phyloP scores from a whole-genome alignment of 2,888 invertebrate genomes.

The Timandra comae region DNA sequence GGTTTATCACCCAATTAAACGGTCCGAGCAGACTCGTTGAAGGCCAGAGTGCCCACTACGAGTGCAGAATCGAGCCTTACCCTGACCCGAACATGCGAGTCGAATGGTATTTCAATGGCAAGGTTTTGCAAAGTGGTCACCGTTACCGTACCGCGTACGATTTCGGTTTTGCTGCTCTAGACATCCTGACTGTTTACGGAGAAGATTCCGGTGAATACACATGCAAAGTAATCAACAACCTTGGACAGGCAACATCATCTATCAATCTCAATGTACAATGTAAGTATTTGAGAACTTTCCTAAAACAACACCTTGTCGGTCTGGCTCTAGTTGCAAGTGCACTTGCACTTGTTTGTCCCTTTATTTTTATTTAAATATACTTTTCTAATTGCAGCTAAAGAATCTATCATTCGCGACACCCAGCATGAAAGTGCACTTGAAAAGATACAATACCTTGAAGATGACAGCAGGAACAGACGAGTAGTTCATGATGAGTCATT shows the following conservation, averaged over 20 bases:
- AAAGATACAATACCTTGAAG: constrained; percentile 95
- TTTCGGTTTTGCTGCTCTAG: constrained; percentile 97
- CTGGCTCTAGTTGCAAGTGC: neutral
- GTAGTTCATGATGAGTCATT: constrained; percentile 84
- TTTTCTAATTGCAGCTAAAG: constrained; percentile 78
- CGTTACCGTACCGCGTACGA: constrained; percentile 96
- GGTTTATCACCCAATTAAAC: constrained; percentile 89
- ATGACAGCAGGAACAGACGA: constrained; percentile 85
- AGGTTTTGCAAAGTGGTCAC: constrained; percentile 91
- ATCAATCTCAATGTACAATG: constrained; percentile 88
- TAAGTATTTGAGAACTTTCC: constrained; percentile 58
- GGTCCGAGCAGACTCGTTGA: constrained; percentile 91
- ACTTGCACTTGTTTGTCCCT: no score
- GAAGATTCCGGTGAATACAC: constrained; percentile 97
- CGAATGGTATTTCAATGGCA: constrained; percentile 96
- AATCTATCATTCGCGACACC: constrained; percentile 91
- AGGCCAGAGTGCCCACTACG: constrained; percentile 94
- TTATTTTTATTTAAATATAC: constrained; percentile 1
- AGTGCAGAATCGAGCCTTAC: constrained; percentile 94
- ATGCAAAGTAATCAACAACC: constrained; percentile 89
- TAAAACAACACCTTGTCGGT: neutral
- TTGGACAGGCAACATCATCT: constrained; percentile 89
- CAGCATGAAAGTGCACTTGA: constrained; percentile 95
- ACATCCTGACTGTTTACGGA: constrained; percentile 94
- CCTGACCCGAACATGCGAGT: constrained; percentile 92